Percentiles rank a stretch among this genome's conserved stretches.
Evolutionary conservation across 2,888 invertebrate genomes (phyloP).

Genomic region (Tyria jacobaeae): DNA sequence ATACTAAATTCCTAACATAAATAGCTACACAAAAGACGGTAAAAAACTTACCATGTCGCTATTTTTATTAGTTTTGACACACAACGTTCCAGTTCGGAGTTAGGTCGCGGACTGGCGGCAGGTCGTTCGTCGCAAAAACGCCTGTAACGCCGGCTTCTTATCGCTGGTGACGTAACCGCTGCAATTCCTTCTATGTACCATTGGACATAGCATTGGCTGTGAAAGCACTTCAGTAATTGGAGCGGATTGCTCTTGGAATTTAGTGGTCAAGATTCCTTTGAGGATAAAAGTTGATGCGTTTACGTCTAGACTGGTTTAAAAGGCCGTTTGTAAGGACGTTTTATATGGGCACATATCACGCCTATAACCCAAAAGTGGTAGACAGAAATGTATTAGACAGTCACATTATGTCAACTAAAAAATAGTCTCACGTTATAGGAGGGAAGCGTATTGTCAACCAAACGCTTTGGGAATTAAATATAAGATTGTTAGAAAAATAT

Average conservation of each 20-base stretch:
- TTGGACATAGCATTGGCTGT: conserved; percentile 22
- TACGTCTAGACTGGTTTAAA: background rate
- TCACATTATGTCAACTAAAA: too few relatives aligned
- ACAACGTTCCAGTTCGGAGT: conserved; percentile 44
- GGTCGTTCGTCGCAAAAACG: conserved; percentile 31
- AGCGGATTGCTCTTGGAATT: conserved; percentile 16
- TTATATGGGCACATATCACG: background rate
- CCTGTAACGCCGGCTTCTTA: conserved; percentile 51
- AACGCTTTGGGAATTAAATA: too few relatives aligned
- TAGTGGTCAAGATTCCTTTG: conserved; percentile 18
- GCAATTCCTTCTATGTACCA: conserved; percentile 61
- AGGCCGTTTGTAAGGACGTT: background rate
- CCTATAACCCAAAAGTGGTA: too few relatives aligned
- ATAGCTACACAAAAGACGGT: conserved; percentile 45
- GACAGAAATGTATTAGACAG: too few relatives aligned
- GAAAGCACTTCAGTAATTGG: conserved; percentile 21
- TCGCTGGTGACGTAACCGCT: conserved; percentile 69
- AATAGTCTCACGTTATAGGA: too few relatives aligned
- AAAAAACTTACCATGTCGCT: conserved; percentile 62
- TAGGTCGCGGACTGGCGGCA: conserved; percentile 46
- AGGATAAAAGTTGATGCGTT: background rate
- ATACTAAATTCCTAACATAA: conserved; percentile 2
- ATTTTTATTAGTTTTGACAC: conserved; percentile 22
- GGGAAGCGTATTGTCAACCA: too few relatives aligned
- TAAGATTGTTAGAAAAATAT: too few relatives aligned